phyloP scores from a whole-genome alignment of 2,888 invertebrate species.

The Elegia similella region DNA sequence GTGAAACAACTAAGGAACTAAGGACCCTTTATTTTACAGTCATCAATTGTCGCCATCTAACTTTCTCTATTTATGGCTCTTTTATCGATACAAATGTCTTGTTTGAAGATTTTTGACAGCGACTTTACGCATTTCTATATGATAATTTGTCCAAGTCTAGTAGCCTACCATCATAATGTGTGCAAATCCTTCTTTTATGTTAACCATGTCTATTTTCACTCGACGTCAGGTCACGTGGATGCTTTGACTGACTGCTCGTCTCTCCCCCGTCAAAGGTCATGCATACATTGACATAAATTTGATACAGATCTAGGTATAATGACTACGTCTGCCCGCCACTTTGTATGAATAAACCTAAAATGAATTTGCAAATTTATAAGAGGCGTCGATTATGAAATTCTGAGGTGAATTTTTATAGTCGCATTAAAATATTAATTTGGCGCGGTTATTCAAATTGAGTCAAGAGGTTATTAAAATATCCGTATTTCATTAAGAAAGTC shows the following conservation, averaged over 20 bases:
- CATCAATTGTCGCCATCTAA: too few species aligned
- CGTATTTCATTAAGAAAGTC: constrained; percentile 11
- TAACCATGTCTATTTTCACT: not conserved
- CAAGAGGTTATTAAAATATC: constrained; percentile 10
- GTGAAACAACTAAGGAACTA: too few species aligned
- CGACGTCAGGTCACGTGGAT: not conserved
- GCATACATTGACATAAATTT: constrained; percentile 9
- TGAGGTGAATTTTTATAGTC: constrained; percentile 12
- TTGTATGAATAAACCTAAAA: constrained; percentile 7
- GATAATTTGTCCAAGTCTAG: too few species aligned
- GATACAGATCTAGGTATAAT: not conserved
- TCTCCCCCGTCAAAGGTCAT: constrained; percentile 2
- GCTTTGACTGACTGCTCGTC: not conserved
- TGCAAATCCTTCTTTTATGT: too few species aligned
- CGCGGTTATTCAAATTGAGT: constrained; percentile 9
- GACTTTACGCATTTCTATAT: too few species aligned
- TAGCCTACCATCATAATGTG: too few species aligned
- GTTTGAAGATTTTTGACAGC: too few species aligned
- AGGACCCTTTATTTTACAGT: too few species aligned
- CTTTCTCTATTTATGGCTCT: too few species aligned
- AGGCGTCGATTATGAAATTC: constrained; percentile 4
- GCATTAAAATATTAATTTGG: constrained; percentile 14
- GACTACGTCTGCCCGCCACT: not conserved
- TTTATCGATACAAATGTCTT: too few species aligned
- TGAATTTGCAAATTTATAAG: constrained; percentile 5